Evolutionary conservation across 2,797 vertebrate species (phyloP), one percentile per base, ranked within the genome.

Genomic region (Rhynchotus rufescens): DNA sequence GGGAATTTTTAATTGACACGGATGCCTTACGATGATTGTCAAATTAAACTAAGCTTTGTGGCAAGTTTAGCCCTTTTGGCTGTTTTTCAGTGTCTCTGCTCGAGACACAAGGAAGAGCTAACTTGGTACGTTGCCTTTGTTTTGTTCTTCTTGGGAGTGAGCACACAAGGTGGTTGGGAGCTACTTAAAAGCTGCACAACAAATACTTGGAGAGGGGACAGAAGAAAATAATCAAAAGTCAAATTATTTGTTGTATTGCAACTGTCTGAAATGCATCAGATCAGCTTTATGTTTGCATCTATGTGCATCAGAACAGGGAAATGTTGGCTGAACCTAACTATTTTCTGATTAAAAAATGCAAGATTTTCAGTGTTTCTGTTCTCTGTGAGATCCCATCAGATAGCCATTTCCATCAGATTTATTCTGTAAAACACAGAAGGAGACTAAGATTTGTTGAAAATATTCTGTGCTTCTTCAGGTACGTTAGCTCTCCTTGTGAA

Each of bases 21-120:
- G 75, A 96, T 96, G 96, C 97, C 97, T 97, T 96, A 96, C 56
- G 92, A 94, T 95, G 93, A 94, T 67, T 94, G 91, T 96, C 93
- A 90, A 91, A 95, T 96, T 96, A 95, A 96, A 96, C 85, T 84
- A 82, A 90, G 85, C 88, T 93, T 95, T 94, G 94, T 88, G 95
- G 95, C 93, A 88, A 91, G 16, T 77, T 42, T 28, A 88, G 84
- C 56, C 20, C 95, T 80, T 36, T 45, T 80, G 67, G 59, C 72
- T 34, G 60, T 92, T 89, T 81, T 87, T 88, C 16, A 12, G 66
- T 0, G 28, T 89, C 66, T 38, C n/a, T 68, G 73, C 57, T 75
- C 4, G 17, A 30, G 79, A 14, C 72, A 28, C 14, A 30, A 74
- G 77, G 61, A 82, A 80, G 65, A 90, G 30, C 45, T 87, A 22